Evolutionary conservation across 2,113 vertebrate genomes (phyloP).

Genomic region (Raphicerus campestris): DNA sequence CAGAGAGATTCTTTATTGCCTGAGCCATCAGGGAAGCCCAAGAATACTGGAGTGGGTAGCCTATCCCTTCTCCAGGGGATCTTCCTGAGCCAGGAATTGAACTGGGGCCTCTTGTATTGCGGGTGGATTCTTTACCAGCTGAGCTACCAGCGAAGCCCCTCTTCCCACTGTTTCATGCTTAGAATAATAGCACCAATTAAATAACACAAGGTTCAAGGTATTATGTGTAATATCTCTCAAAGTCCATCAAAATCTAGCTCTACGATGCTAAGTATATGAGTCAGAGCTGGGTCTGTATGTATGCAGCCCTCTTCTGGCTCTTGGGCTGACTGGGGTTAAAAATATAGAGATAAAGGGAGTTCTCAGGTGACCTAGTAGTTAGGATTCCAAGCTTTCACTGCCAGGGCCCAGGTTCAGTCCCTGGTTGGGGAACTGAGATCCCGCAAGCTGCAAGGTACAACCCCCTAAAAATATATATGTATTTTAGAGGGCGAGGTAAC

Average conservation of each 20-base stretch:
- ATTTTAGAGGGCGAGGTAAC: not conserved
- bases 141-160: not conserved
- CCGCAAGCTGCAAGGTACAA: not conserved
- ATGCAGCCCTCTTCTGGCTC: not conserved
- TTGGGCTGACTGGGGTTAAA: not conserved
- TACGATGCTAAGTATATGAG: not conserved
- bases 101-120: not conserved
- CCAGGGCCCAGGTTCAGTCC: not conserved
- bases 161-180: not conserved
- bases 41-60: not conserved
- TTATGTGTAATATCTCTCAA: not conserved
- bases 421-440: not conserved
- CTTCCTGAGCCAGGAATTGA: not conserved
- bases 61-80: not conserved
- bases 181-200: not conserved
- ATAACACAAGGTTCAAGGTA: not conserved
- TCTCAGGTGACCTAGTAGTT: not conserved
- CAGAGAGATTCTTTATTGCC: not conserved
- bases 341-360: not conserved
- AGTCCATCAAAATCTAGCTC: not conserved
- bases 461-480: not conserved
- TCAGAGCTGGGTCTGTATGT: not conserved
- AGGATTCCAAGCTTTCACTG: not conserved
- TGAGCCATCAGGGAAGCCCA: not conserved
- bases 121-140: not conserved